These are phyloP conservation scores for Priocnemis perturbator DNA, from an alignment of 2,888 invertebrate species.

Conservation along the genomic window DNA sequence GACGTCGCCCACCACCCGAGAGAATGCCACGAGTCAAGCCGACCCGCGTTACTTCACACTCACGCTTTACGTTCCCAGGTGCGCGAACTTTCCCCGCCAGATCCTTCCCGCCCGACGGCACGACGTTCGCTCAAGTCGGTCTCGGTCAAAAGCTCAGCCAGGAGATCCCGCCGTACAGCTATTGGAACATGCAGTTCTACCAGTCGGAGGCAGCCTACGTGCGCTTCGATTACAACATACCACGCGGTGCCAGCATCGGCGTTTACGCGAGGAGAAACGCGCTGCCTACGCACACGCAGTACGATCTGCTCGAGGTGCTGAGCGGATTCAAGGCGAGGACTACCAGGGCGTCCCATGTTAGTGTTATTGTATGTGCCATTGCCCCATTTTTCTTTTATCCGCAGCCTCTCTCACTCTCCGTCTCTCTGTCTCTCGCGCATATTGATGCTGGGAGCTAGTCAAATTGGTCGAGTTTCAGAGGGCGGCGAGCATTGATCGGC, in stretches of 20 bases:
- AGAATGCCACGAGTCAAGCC: conserved; percentile 18
- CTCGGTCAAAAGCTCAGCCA: conserved; percentile 91
- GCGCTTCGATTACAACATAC: conserved; percentile 95
- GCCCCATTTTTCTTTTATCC: conserved; percentile 37
- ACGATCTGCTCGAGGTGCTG: conserved; percentile 95
- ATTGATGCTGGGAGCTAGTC: neutral
- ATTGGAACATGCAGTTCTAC: conserved; percentile 98
- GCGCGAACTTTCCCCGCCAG: conserved; percentile 92
- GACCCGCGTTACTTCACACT: conserved; percentile 12
- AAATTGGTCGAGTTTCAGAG: neutral
- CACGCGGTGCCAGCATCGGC: conserved; percentile 93
- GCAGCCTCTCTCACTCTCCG: conserved; percentile 23
- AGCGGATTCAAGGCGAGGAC: conserved; percentile 92
- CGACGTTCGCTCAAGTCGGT: conserved; percentile 92
- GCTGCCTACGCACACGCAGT: conserved; percentile 96
- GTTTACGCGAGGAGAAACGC: conserved; percentile 96
- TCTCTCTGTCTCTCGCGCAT: neutral
- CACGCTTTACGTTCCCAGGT: conserved; percentile 77
- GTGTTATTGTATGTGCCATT: conserved; percentile 75
- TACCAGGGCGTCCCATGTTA: conserved; percentile 90
- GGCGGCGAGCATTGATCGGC: too few relatives aligned
- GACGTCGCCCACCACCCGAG: conserved; percentile 14
- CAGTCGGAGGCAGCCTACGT: conserved; percentile 96
- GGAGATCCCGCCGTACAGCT: conserved; percentile 94
- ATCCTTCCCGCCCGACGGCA: conserved; percentile 94